These are phyloP conservation scores for Hestina assimilis DNA, from an alignment of 1,140 invertebrate genomes.

Conservation along the genomic window DNA sequence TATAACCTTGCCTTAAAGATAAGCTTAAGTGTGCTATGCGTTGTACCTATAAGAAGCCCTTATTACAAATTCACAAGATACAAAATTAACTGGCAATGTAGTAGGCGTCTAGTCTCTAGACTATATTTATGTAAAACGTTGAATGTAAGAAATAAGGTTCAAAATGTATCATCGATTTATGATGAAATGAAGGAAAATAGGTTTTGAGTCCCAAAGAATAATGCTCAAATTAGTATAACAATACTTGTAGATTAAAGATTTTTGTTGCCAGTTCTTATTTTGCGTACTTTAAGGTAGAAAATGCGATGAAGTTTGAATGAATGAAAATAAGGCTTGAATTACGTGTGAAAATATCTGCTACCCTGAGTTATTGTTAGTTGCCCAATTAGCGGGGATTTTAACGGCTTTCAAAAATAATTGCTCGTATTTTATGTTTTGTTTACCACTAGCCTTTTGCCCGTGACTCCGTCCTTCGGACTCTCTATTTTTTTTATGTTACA, in stretches of 20 bases:
- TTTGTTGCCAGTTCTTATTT: too few species aligned
- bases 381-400: constrained; percentile 24
- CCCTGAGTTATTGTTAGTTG: constrained; percentile 17
- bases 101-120: neutral
- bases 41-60: too few species aligned
- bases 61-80: too few species aligned
- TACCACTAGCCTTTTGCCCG: too few species aligned
- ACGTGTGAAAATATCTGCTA: constrained; percentile 17
- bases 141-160: neutral
- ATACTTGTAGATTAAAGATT: too few species aligned
- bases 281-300: neutral
- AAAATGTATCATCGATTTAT: neutral
- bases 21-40: neutral
- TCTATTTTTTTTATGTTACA: neutral
- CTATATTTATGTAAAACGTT: neutral
- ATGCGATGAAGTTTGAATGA: constrained; percentile 2
- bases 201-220: too few species aligned
- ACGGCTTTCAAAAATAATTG: constrained; percentile 14
- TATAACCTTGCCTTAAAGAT: neutral
- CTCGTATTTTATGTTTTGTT: neutral
- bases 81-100: too few species aligned
- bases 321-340: neutral
- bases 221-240: neutral
- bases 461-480: too few species aligned
- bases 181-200: too few species aligned